A percentile compares a stretch with the other conserved stretches of the same genome.
These are phyloP conservation scores for Dicrostonyx torquatus DNA, from an alignment of 2,797 vertebrate species.

Conservation along the genomic window DNA sequence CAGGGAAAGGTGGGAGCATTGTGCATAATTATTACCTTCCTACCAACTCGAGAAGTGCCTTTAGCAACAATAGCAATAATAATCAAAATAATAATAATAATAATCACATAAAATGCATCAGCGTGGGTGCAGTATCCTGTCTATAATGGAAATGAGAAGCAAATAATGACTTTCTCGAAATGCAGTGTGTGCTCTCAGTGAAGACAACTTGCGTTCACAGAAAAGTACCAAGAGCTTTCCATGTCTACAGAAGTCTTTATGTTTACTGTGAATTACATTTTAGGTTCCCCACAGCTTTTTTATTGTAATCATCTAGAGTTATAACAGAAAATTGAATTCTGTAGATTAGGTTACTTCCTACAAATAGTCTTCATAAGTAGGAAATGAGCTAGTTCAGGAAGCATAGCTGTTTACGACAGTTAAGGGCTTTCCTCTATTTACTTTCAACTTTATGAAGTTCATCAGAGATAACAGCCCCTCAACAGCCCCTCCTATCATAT, in stretches of 20 bases:
- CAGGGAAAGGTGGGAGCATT: neutral
- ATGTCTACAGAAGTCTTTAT: neutral
- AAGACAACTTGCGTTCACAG: neutral
- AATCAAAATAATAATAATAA: neutral
- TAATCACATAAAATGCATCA: neutral
- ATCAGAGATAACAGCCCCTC: neutral
- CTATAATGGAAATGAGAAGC: neutral
- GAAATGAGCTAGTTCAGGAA: constrained; percentile 45
- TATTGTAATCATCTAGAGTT: constrained; percentile 14
- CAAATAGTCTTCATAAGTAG: neutral
- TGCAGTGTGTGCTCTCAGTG: neutral
- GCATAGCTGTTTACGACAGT: constrained; percentile 10
- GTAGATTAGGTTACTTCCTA: constrained; percentile 5
- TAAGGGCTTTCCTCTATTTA: constrained; percentile 19
- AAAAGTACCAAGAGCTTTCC: neutral
- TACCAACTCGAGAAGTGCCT: neutral
- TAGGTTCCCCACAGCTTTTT: constrained; percentile 22
- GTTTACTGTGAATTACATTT: constrained; percentile 30
- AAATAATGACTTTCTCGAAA: constrained; percentile 35
- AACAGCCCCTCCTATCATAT: neutral
- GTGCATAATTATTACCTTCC: neutral
- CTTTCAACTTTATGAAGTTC: constrained; percentile 25
- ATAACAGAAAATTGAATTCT: constrained; percentile 53
- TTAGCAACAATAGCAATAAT: neutral
- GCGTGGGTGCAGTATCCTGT: neutral